These are phyloP conservation scores for Strongylocentrotus purpuratus DNA, from an alignment of 35 echinoderm and acorn worm species.

Conservation along the genomic window DNA sequence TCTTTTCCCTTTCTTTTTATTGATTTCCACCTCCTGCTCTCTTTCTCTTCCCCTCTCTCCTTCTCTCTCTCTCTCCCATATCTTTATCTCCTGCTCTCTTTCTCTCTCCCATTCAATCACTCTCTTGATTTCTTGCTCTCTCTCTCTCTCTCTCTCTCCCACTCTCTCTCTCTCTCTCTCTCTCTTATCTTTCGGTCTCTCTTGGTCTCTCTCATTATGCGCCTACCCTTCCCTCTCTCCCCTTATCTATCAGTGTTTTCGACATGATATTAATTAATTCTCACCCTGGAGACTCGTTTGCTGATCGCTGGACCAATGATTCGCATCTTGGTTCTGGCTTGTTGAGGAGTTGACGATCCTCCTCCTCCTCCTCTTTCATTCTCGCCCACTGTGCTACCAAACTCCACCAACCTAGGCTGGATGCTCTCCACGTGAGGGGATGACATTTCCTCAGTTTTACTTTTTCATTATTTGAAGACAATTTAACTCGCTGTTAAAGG, in stretches of 20 bases:
- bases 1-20: too few relatives aligned
- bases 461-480: background rate
- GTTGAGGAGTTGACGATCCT: background rate
- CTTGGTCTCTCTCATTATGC: too few relatives aligned
- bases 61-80: background rate
- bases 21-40: background rate
- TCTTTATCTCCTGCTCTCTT: background rate
- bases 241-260: background rate
- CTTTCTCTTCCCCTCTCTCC: background rate
- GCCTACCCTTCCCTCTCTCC: too few relatives aligned
- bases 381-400: background rate
- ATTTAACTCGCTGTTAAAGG: background rate
- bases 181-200: too few relatives aligned
- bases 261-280: background rate
- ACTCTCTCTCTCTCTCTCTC: too few relatives aligned
- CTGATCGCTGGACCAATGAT: slow-evolving; percentile 20
- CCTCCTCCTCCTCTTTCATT: background rate
- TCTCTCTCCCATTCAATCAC: too few relatives aligned
- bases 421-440: background rate
- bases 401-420: background rate
- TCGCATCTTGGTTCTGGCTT: background rate
- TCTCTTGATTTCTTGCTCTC: too few relatives aligned
- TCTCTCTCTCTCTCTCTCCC: too few relatives aligned
- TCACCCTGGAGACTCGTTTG: slow-evolving; percentile 1
- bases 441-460: background rate